These are phyloP conservation scores for Caerostris extrusa DNA, from an alignment of 1,140 invertebrate species.

Conservation along the genomic window DNA sequence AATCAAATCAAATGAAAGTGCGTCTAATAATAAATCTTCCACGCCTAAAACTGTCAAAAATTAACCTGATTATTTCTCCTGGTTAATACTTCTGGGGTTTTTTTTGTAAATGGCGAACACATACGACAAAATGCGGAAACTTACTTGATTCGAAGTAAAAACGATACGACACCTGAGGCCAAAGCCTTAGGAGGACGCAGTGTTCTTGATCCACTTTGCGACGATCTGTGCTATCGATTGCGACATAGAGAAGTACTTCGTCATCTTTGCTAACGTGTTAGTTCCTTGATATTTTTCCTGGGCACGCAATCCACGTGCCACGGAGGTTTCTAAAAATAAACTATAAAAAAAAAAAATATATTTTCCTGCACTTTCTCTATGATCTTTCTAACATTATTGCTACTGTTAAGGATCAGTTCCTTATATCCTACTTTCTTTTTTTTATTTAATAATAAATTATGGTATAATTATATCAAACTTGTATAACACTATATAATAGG, in stretches of 20 bases:
- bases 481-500: too few relatives aligned
- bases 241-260: neutral
- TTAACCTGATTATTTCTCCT: neutral
- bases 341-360: too few relatives aligned
- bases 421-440: too few relatives aligned
- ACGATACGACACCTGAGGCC: neutral
- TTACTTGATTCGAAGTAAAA: neutral
- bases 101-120: neutral
- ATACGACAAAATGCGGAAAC: neutral
- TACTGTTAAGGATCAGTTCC: too few relatives aligned
- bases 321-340: neutral
- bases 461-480: too few relatives aligned
- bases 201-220: slow-evolving; percentile 12
- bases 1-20: too few relatives aligned
- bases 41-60: neutral
- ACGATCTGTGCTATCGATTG: neutral
- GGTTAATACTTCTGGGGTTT: neutral
- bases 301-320: neutral
- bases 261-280: neutral
- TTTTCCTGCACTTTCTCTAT: too few relatives aligned
- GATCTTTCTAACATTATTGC: too few relatives aligned
- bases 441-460: too few relatives aligned
- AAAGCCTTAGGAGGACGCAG: neutral
- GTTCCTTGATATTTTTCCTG: neutral
- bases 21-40: too few relatives aligned